These are phyloP conservation scores for Ormyrus thymus DNA, from an alignment of 2,888 invertebrate genomes.

Conservation along the genomic window DNA sequence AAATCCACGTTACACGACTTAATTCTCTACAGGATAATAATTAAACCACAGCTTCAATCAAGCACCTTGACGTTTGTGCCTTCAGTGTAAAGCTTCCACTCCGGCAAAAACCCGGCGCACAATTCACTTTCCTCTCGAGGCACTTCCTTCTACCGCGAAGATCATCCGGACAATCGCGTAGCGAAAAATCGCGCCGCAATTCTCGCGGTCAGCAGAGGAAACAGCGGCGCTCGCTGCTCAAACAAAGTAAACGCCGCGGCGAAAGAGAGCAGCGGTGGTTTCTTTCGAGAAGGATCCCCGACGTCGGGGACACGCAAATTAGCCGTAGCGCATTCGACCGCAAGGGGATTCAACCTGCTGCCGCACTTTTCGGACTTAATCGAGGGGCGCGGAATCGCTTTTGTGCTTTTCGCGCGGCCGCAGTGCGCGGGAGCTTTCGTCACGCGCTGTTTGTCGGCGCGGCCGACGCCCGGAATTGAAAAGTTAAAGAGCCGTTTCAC, in stretches of 20 bases:
- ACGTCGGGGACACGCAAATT: conserved; percentile 16
- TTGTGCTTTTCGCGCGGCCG: too few species aligned
- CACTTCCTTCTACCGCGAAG: not conserved
- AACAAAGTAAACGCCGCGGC: not conserved
- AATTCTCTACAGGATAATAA: too few species aligned
- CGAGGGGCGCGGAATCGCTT: conserved; percentile 11
- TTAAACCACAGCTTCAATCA: too few species aligned
- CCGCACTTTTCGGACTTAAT: conserved; percentile 14
- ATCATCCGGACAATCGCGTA: not conserved
- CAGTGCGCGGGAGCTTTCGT: conserved; percentile 5
- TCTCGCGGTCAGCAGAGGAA: conserved; percentile 10
- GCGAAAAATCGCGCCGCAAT: conserved; percentile 11
- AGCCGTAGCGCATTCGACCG: not conserved
- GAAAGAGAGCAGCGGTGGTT: not conserved
- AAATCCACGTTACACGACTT: too few species aligned
- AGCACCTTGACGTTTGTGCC: too few species aligned
- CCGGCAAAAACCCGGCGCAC: too few species aligned
- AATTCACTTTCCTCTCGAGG: not conserved
- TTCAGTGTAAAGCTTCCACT: too few species aligned
- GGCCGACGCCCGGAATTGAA: not conserved
- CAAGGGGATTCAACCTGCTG: not conserved
- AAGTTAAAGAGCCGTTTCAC: conserved; percentile 29
- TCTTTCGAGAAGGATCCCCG: too few species aligned
- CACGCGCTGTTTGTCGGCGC: conserved; percentile 14
- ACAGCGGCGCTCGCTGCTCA: not conserved